Percentiles rank a stretch among this genome's conserved stretches.
phyloP scores from a whole-genome alignment of 2,888 invertebrate species.

The Drosophila leonis region DNA sequence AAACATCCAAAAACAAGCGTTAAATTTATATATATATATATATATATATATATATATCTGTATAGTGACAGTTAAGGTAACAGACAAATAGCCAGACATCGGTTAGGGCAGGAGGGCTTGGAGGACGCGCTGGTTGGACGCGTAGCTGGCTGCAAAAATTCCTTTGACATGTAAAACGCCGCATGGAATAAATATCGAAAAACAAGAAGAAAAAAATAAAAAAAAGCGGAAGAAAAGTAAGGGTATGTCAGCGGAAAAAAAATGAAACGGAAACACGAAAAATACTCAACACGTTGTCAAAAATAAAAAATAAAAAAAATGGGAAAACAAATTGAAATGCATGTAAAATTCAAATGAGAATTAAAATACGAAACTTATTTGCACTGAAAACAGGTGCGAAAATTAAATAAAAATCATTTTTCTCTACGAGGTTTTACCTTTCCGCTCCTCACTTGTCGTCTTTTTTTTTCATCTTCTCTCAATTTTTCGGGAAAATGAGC shows the following conservation, averaged over 20 bases:
- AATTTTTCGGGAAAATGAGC: slow-evolving; percentile 12
- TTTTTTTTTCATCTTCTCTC: neutral
- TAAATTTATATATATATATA: neutral
- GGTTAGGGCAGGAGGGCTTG: slow-evolving; percentile 21
- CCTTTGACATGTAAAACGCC: slow-evolving; percentile 76
- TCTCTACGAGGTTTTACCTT: slow-evolving; percentile 1
- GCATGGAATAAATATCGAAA: slow-evolving; percentile 40
- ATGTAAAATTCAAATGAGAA: slow-evolving; percentile 67
- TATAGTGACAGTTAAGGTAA: slow-evolving; percentile 9
- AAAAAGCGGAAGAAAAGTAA: neutral
- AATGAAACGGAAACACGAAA: slow-evolving; percentile 13
- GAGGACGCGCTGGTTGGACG: slow-evolving; percentile 25
- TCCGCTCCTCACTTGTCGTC: neutral
- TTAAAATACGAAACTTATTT: slow-evolving; percentile 64
- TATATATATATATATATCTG: neutral
- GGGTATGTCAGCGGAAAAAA: slow-evolving; percentile 13
- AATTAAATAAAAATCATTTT: slow-evolving; percentile 71
- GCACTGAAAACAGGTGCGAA: slow-evolving; percentile 63
- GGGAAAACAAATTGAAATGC: slow-evolving; percentile 70
- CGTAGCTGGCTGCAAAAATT: slow-evolving; percentile 36
- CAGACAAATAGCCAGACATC: slow-evolving; percentile 14
- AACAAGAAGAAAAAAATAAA: neutral
- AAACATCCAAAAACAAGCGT: slow-evolving; percentile 32
- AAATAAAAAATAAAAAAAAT: slow-evolving; percentile 22
- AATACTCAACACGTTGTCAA: slow-evolving; percentile 33